Conservation (phyloP, 2,888 invertebrate species). For the Odontocerum albicorne region DNA sequence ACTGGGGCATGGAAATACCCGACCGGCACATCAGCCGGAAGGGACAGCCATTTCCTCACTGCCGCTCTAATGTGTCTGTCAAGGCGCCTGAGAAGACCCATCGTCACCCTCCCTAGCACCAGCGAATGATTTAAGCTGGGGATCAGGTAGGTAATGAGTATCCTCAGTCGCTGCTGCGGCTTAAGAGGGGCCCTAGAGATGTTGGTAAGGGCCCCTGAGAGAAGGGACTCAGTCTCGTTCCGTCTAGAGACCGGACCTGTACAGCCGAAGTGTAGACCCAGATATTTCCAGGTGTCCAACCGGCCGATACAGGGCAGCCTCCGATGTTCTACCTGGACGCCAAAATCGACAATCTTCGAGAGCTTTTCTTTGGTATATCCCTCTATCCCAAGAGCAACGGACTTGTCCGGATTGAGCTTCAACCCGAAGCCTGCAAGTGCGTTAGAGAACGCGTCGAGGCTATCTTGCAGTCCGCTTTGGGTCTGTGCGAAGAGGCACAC, state of each 20-base stretch:
- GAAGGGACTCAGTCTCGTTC: too few relatives aligned
- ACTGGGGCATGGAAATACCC: slow-evolving; percentile 8
- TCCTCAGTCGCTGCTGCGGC: slow-evolving; percentile 4
- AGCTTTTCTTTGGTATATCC: slow-evolving; percentile 1
- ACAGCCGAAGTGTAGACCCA: slow-evolving; percentile 8
- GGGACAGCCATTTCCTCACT: background rate
- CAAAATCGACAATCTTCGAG: background rate
- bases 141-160: background rate
- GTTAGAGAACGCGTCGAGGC: background rate
- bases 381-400: background rate
- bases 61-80: background rate
- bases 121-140: background rate
- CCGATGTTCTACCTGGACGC: too few relatives aligned
- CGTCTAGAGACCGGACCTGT: too few relatives aligned
- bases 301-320: too few relatives aligned
- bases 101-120: background rate
- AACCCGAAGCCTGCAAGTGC: too few relatives aligned
- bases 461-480: background rate
- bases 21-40: background rate
- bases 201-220: background rate
- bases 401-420: slow-evolving; percentile 2
- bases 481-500: background rate
- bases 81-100: background rate
- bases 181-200: background rate
- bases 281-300: slow-evolving; percentile 9